A percentile compares a stretch with the other conserved stretches of the same genome.
Conservation (phyloP, 2,113 vertebrate species). For the Tragulus kanchil region DNA sequence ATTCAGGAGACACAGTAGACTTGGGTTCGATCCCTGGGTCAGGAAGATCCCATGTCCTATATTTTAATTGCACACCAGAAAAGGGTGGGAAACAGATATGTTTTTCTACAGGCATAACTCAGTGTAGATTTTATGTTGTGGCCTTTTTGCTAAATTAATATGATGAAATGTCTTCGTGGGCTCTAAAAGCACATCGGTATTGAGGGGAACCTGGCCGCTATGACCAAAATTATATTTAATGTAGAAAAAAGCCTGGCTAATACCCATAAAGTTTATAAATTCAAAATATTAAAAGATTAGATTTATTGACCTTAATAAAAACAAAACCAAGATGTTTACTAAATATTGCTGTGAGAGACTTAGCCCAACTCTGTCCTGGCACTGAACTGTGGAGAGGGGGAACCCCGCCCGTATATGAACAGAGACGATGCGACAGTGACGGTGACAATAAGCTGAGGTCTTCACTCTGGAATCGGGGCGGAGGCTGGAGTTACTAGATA, state of each 20-base stretch:
- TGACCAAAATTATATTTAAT: not conserved
- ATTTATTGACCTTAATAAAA: not conserved
- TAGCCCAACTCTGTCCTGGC: not conserved
- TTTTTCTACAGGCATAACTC: not conserved
- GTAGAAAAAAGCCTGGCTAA: not conserved
- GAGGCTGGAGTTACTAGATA: not conserved
- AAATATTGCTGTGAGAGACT: not conserved
- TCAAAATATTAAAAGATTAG: not conserved
- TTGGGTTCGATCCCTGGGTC: not conserved
- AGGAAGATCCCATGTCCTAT: not conserved
- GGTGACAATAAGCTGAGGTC: not conserved
- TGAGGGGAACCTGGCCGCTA: not conserved
- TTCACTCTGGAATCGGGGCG: not conserved
- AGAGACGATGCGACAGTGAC: not conserved
- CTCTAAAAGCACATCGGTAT: not conserved
- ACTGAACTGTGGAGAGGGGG: not conserved
- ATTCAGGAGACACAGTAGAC: not conserved
- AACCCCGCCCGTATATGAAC: not conserved
- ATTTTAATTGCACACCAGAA: not conserved
- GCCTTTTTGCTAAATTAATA: not conserved
- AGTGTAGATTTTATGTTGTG: not conserved
- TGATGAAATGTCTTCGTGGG: not conserved
- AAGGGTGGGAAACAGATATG: not conserved
- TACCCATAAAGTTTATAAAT: not conserved
- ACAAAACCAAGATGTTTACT: not conserved